A percentile compares a stretch with the other conserved stretches of the same genome.
phyloP scores from a whole-genome alignment of 2,797 vertebrate genomes.

The Pogoniulus pusillus region DNA sequence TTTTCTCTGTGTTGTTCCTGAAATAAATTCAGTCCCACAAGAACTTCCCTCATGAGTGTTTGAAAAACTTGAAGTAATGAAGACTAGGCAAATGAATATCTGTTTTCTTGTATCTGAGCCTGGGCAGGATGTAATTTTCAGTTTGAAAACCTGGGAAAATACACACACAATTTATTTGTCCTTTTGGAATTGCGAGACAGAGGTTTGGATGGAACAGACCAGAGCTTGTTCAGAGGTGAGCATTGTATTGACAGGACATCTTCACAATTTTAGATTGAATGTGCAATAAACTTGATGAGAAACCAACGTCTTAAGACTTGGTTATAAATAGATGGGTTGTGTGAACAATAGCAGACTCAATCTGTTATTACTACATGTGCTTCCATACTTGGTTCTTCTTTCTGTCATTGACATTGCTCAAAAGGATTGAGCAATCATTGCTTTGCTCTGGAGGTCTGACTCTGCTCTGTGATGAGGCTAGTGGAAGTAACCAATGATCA shows the following conservation, averaged over 20 bases:
- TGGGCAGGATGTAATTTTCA: not conserved
- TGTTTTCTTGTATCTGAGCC: not conserved
- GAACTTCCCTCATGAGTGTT: not conserved
- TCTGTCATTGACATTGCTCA: not conserved
- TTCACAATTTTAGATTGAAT: not conserved
- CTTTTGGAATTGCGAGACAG: not conserved
- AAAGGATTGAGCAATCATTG: not conserved
- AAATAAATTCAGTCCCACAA: not conserved
- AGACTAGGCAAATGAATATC: not conserved
- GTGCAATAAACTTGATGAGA: not conserved
- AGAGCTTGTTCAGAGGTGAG: not conserved
- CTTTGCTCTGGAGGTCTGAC: not conserved
- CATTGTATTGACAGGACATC: not conserved
- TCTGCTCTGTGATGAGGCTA: not conserved
- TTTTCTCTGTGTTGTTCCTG: not conserved
- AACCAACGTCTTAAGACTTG: not conserved
- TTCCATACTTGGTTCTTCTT: not conserved
- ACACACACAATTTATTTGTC: not conserved
- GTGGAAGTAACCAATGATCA: not conserved
- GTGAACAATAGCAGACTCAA: not conserved
- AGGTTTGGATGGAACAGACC: not conserved
- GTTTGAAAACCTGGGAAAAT: not conserved
- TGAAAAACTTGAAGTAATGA: not conserved
- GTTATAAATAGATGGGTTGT: not conserved
- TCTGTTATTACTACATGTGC: not conserved